Evolutionary conservation across 2,888 invertebrate genomes (phyloP), one percentile per base, ranked within the genome.

Genomic region (Belgica antarctica): DNA sequence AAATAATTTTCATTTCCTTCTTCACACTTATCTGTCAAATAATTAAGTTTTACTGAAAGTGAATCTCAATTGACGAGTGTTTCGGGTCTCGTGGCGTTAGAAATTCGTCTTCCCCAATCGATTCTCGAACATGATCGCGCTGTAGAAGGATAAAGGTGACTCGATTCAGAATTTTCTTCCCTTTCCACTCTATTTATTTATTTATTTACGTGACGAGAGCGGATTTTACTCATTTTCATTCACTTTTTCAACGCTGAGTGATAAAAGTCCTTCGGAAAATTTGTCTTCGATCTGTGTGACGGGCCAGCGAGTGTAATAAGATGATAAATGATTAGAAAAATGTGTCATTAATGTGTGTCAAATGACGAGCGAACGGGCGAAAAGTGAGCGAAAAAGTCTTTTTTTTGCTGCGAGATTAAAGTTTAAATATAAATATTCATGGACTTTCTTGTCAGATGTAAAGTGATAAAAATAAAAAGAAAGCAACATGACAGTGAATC

Each of bases 121-220:
- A 52, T 52, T 52, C n/a, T n/a, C 12, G 52, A 22, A 10, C 15
- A 5, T 17, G 52, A 3, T 52, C 52, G 22, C 52, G 17, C 22
- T 8, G 5, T 22, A 15, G 15, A 52, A 17, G 22, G 52, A 3
- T 5, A 52, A 52, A 52, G 52, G 52, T 52, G 52, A 52, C 17
- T 19, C 17, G 52, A 19, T 52, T 31, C 22, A 52, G 7, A 17
- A 2, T 52, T 17, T 31, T 12, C 7, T n/a, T 41, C 41, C n/a
- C 22, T 52, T 52, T 52, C 52, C 52, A 52, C 52, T 52, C 52
- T 52, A 52, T 52, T 52, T 52, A 52, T 22, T 52, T 2, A 52
- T 52, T 22, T 22, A 52, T 22, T 41, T 41, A 41, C 41, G 10
- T 15, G 41, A 41, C 2, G 34, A 8, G 34, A 34, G 34, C 12